Percentiles rank a stretch among this genome's conserved stretches.
These are phyloP conservation scores for Arrhamphus sclerolepis DNA, from an alignment of 2,797 vertebrate species.

Conservation along the genomic window DNA sequence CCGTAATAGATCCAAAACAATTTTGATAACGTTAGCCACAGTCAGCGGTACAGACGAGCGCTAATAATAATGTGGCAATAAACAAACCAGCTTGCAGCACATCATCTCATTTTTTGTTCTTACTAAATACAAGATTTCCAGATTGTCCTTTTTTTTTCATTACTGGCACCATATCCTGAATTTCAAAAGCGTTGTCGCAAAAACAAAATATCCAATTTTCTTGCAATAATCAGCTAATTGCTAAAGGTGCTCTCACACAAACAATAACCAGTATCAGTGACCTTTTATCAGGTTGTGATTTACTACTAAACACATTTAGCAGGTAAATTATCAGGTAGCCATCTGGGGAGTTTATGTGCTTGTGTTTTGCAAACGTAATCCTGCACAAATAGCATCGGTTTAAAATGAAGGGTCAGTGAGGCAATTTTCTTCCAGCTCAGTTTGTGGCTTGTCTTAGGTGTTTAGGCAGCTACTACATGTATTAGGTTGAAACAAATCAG, in stretches of 20 bases:
- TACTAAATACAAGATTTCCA: conserved; percentile 43
- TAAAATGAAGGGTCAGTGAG: background rate
- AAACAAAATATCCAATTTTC: background rate
- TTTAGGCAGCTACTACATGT: conserved; percentile 54
- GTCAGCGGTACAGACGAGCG: conserved; percentile 52
- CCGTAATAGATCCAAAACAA: conserved; percentile 72
- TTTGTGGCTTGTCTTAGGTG: conserved; percentile 51
- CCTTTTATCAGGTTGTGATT: background rate
- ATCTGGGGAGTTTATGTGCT: background rate
- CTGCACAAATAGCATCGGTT: conserved; percentile 1
- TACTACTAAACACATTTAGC: background rate
- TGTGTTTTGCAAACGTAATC: background rate
- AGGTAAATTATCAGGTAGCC: background rate
- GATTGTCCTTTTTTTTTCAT: conserved; percentile 9
- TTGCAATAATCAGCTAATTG: background rate
- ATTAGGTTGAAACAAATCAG: conserved; percentile 59
- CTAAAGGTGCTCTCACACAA: background rate
- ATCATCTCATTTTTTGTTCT: conserved; percentile 22
- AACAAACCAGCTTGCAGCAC: conserved; percentile 55
- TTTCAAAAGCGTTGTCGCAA: background rate
- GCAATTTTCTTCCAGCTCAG: conserved; percentile 6
- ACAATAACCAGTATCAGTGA: conserved; percentile 3
- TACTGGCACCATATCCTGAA: background rate
- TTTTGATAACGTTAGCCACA: conserved; percentile 73
- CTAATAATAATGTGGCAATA: conserved; percentile 63